These are phyloP conservation scores for Eudyptes chrysolophus DNA, from an alignment of 2,113 vertebrate species.

Conservation along the genomic window DNA sequence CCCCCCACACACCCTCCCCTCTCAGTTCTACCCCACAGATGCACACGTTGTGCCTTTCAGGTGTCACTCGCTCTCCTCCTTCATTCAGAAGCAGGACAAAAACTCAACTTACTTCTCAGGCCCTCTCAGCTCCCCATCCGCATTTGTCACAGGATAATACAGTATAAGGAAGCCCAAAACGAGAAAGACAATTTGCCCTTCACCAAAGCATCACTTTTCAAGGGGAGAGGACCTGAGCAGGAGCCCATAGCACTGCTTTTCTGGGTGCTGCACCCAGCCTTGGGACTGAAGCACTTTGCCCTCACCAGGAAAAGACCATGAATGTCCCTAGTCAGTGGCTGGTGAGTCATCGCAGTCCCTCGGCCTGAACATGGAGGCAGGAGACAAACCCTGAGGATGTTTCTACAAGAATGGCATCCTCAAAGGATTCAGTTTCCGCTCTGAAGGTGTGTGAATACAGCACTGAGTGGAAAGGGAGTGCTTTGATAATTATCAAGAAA, in stretches of 20 bases:
- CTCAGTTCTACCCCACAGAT: not conserved
- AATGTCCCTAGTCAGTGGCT: not conserved
- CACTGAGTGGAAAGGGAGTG: not conserved
- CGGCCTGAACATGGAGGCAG: accelerated
- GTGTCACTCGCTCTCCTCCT: not conserved
- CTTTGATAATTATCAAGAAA: not conserved
- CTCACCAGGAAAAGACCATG: not conserved
- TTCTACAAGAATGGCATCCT: not conserved
- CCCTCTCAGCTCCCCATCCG: not conserved
- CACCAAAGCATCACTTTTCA: not conserved
- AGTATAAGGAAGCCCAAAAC: not conserved
- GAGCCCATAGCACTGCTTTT: not conserved
- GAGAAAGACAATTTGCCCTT: not conserved
- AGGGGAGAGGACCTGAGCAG: not conserved
- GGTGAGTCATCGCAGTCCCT: not conserved
- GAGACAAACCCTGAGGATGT: not conserved
- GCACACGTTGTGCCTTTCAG: accelerated
- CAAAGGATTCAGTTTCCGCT: not conserved
- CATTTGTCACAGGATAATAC: accelerated
- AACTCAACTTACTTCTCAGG: not conserved
- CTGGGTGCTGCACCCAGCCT: not conserved
- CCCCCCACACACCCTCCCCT: too few species aligned
- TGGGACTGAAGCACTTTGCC: not conserved
- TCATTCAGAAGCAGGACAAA: not conserved
- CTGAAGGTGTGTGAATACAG: not conserved